phyloP scores from a whole-genome alignment of 2,113 vertebrate species.

The Cynopterus brachyotis region DNA sequence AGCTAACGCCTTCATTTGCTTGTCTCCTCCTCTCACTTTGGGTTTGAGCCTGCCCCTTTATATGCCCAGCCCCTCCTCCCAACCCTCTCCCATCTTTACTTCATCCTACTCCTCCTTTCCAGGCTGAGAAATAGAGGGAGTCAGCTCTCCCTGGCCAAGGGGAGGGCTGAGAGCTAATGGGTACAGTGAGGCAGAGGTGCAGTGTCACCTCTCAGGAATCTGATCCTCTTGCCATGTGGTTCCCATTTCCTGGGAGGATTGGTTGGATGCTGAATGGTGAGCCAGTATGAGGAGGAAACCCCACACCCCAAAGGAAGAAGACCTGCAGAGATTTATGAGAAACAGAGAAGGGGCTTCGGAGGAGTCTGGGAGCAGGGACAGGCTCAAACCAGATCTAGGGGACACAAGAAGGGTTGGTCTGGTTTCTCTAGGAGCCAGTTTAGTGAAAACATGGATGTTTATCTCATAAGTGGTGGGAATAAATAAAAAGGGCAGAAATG shows the following conservation, averaged over 20 bases:
- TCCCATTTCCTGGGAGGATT: conserved; percentile 50
- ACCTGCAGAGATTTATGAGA: neutral
- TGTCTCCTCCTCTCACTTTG: neutral
- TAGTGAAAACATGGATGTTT: neutral
- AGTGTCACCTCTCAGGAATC: neutral
- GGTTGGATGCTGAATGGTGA: neutral
- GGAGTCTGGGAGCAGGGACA: rapidly evolving
- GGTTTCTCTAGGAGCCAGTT: neutral
- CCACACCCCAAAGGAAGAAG: neutral
- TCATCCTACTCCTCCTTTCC: neutral
- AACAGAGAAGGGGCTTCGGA: rapidly evolving
- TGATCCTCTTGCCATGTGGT: neutral
- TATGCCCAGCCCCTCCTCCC: neutral
- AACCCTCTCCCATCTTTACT: neutral
- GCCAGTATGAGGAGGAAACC: neutral
- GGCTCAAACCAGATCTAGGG: neutral
- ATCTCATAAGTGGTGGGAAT: neutral
- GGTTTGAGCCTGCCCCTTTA: conserved; percentile 16
- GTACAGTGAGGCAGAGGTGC: neutral
- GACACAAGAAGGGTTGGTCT: neutral
- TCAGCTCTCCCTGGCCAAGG: neutral
- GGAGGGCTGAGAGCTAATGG: neutral
- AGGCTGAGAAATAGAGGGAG: conserved; percentile 9
- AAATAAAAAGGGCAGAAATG: neutral
- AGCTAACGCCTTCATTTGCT: neutral